These are phyloP conservation scores for Lasius fuliginosus DNA, from an alignment of 2,888 invertebrate species.

Conservation along the genomic window DNA sequence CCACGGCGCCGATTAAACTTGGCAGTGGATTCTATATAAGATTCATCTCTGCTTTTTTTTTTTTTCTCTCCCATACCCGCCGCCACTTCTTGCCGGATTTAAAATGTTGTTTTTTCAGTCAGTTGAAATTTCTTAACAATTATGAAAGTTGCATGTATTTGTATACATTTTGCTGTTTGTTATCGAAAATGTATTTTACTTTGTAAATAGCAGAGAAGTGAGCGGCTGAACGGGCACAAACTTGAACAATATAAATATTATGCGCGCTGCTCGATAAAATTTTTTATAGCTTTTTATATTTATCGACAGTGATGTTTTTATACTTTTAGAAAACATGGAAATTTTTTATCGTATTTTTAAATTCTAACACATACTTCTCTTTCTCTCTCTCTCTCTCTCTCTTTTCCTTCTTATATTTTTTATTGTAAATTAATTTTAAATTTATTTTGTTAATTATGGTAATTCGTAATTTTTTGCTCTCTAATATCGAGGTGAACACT, in stretches of 20 bases:
- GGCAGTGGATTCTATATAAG: constrained; percentile 45
- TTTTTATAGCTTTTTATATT: constrained; percentile 11
- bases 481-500: neutral
- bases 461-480: neutral
- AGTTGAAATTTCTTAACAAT: neutral
- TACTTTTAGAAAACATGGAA: neutral
- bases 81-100: neutral
- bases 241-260: constrained; percentile 35
- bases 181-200: neutral
- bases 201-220: neutral
- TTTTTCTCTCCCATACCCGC: neutral
- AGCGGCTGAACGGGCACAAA: neutral
- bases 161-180: constrained; percentile 9
- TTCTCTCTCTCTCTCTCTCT: neutral
- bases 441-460: neutral
- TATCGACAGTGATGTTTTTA: constrained; percentile 1
- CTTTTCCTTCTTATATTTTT: neutral
- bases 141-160: neutral
- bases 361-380: neutral
- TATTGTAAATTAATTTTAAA: neutral
- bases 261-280: neutral
- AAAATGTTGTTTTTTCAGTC: neutral
- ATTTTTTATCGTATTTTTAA: neutral
- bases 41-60: constrained; percentile 25
- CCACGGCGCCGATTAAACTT: constrained; percentile 56